Base-by-base conservation (phyloP, 2,113 vertebrate genomes). In the Marmota flaviventris region DNA sequence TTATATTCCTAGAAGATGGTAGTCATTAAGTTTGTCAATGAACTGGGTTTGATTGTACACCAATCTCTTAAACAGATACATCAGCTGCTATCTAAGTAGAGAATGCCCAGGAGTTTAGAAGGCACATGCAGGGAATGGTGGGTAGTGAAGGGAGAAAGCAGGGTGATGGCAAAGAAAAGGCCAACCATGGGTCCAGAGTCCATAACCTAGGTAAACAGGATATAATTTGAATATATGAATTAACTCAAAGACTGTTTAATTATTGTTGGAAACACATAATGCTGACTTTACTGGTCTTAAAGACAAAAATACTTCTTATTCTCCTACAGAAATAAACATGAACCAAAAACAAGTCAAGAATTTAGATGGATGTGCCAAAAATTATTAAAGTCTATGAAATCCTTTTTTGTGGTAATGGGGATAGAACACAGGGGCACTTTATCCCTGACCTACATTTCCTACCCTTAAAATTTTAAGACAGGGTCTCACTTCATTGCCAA, bases 341-440 rank as follows among this genome's bases (percentile, higher is more conserved):
- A 95, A 95, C 53, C 37, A 84, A 96, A 85, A 95, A 14, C 51
- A 93, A 95, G 45, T 69, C 27, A 92, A 95, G 76, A 97, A 93
- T 95, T 89, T 95, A 91, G n/a, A 85, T 91, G 51, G 78, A 92
- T 81, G 3, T 89, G 53, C 32, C 85, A 72, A 94, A 95, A 85
- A 86, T 73, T 72, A 45, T 84, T 27, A 93, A 20, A 75, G 56
- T 72, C 37, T 91, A 76, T 93, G 13, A 63, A 63, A 63, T 63
- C 56, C 7, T 63, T 63, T 61, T 25, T 27, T 63, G 61, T 63
- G 61, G 8, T 63, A 27, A 24, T 63, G 61, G 61, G 61, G 61
- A 63, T 27, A 63, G 61, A 63, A 25, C 9, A 25, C 9, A 63
- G 24, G 61, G 61, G 8, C 61, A 63, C 61, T 63, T 63, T 63